Evolutionary conservation across 2,888 invertebrate species (phyloP).

Genomic region (Lumbricus terrestris): DNA sequence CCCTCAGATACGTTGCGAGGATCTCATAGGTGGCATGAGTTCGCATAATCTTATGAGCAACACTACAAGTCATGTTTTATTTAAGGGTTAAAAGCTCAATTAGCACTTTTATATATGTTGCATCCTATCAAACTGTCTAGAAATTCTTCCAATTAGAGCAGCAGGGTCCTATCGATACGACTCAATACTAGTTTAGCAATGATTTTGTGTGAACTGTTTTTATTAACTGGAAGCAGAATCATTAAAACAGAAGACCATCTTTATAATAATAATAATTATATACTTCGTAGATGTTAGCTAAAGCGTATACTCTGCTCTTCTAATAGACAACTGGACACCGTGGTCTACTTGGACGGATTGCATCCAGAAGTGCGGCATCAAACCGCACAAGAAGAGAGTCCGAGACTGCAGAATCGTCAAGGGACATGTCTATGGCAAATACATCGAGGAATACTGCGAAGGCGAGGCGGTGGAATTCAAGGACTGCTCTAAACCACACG

Average conservation of each 20-base stretch:
- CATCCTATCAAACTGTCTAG: not conserved
- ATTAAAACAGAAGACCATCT: not conserved
- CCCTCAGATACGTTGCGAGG: not conserved
- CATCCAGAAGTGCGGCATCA: slow-evolving; percentile 21
- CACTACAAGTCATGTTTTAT: not conserved
- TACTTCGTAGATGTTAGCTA: not conserved
- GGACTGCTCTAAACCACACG: slow-evolving; percentile 13
- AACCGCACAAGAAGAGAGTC: slow-evolving; percentile 23
- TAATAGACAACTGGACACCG: slow-evolving; percentile 23
- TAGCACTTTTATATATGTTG: not conserved
- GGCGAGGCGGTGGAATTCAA: slow-evolving; percentile 26
- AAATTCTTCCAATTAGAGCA: not conserved
- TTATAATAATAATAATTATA: too few relatives aligned
- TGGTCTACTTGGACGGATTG: slow-evolving; percentile 26
- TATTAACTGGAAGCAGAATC: not conserved
- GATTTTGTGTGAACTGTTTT: not conserved
- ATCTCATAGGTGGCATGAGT: not conserved
- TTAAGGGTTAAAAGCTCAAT: not conserved
- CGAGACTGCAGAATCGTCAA: slow-evolving; percentile 22
- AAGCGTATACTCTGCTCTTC: not conserved
- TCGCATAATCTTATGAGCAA: not conserved
- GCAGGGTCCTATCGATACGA: not conserved
- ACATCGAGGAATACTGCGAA: slow-evolving; percentile 30
- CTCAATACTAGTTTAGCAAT: not conserved
- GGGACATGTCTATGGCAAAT: slow-evolving; percentile 25